Base-by-base conservation (phyloP, 2,888 invertebrate genomes). In the Limnephilus auricula region DNA sequence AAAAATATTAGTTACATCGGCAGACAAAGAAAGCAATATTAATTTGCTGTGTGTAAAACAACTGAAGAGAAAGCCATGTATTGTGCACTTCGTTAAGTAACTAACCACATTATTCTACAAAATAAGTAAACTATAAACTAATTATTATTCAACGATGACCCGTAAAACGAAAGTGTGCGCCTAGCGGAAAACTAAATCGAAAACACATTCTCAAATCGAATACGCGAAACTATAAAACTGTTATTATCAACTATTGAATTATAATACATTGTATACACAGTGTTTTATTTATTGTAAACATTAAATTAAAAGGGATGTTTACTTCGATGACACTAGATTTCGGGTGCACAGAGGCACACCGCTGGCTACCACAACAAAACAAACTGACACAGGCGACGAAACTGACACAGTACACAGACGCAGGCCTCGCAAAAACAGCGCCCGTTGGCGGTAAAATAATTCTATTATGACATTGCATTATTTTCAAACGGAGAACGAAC, bases 401-500 rank as follows among this genome's bases (percentile, higher is more conserved):
- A n/a, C n/a, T n/a, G n/a, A n/a, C n/a, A n/a, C n/a, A n/a, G n/a
- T n/a, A n/a, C n/a, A 80, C 80, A 80, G 89, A 80, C 89, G 45
- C 34, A 50, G 13, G 30, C 15, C 78, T 79, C 15, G 78, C 10
- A 34, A 88, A 88, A 78, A 88, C 78, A 9, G 37, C 78, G 34
- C 34, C 32, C 79, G 78, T 34, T 88, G 78, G 78, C 78, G 87
- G 87, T 78, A 88, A 78, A 86, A 88, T 65, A 65, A 25, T 65
- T 65, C 25, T 65, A 85, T 89, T 89, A 89, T 89, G 89, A 89
- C 89, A 89, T 89, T 89, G 89, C 89, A 89, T 40, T 65, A 65
- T 65, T 89, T 89, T 79, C 80, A 79, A 88, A 88, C 40, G 50
- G 86, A 86, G n/a, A 85, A 37, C 85, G 37, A 85, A 40, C 25